Conservation (phyloP, 2,888 invertebrate genomes). For the Stenurella melanura region DNA sequence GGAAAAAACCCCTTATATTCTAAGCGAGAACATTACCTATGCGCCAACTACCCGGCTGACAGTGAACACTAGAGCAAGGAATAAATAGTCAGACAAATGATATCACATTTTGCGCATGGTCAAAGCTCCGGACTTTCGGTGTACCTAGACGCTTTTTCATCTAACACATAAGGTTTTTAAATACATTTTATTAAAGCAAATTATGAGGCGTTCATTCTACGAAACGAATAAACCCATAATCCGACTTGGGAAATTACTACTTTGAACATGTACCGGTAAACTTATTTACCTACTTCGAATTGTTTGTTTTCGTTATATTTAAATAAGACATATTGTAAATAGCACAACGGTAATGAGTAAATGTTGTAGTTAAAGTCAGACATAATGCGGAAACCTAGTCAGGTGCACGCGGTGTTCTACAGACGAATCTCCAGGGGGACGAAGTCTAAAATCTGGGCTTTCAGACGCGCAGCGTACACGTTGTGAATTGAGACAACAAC, state of each 20-base stretch:
- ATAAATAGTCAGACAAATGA: too few relatives aligned
- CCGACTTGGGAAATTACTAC: neutral
- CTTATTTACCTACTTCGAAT: too few relatives aligned
- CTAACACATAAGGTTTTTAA: too few relatives aligned
- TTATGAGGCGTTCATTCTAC: neutral
- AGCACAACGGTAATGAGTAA: neutral
- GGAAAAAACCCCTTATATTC: too few relatives aligned
- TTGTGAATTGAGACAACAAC: slow-evolving; percentile 49
- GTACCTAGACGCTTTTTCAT: too few relatives aligned
- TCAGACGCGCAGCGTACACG: slow-evolving; percentile 29
- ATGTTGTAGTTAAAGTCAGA: neutral
- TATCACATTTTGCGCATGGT: too few relatives aligned
- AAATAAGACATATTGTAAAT: neutral
- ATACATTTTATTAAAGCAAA: neutral
- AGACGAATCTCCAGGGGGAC: slow-evolving; percentile 28
- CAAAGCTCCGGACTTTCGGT: too few relatives aligned
- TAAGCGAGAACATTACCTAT: too few relatives aligned
- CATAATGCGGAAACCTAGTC: neutral
- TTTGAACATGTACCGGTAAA: neutral
- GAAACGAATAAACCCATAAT: neutral
- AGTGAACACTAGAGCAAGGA: too few relatives aligned
- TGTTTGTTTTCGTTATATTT: neutral
- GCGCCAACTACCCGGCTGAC: too few relatives aligned
- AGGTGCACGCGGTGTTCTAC: neutral
- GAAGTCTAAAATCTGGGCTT: slow-evolving; percentile 34